Evolutionary conservation across 2,797 vertebrate genomes (phyloP).

Genomic region (Anas flavirostris): DNA sequence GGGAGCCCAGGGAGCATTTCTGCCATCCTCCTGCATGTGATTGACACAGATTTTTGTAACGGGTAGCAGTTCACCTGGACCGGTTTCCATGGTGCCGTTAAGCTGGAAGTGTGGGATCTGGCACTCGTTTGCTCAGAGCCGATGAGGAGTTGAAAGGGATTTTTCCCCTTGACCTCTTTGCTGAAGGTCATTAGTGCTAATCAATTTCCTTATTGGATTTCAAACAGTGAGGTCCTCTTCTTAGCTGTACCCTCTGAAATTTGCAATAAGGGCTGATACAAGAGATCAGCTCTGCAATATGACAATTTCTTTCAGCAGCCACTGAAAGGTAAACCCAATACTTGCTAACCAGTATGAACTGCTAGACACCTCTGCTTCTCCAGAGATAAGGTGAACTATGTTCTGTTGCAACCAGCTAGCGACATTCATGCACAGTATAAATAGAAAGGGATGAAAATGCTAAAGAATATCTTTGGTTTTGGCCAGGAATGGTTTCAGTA

Average conservation of each 20-base stretch:
- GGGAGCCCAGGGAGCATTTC: conserved; percentile 12
- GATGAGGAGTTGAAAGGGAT: conserved; percentile 44
- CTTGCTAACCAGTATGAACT: neutral
- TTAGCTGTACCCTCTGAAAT: conserved; percentile 10
- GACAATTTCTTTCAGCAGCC: neutral
- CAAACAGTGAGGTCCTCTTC: neutral
- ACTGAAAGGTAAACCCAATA: conserved; percentile 7
- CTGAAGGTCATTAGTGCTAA: conserved; percentile 18
- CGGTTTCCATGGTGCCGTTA: conserved; percentile 22
- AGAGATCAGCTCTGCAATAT: neutral
- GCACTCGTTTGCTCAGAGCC: conserved; percentile 35
- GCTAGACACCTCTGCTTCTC: neutral
- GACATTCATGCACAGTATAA: neutral
- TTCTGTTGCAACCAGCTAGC: neutral
- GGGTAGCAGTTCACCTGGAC: conserved; percentile 38
- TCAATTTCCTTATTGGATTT: conserved; percentile 47
- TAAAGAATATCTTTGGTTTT: neutral
- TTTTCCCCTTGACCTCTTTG: conserved; percentile 41
- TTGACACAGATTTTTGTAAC: conserved; percentile 33
- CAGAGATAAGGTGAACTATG: neutral
- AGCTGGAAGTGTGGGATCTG: conserved; percentile 27
- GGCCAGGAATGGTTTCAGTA: neutral
- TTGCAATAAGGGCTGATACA: neutral
- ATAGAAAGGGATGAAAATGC: neutral
- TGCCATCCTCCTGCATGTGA: conserved; percentile 24